phyloP scores from a whole-genome alignment of 2,888 invertebrate genomes.

The Germaria angustata region DNA sequence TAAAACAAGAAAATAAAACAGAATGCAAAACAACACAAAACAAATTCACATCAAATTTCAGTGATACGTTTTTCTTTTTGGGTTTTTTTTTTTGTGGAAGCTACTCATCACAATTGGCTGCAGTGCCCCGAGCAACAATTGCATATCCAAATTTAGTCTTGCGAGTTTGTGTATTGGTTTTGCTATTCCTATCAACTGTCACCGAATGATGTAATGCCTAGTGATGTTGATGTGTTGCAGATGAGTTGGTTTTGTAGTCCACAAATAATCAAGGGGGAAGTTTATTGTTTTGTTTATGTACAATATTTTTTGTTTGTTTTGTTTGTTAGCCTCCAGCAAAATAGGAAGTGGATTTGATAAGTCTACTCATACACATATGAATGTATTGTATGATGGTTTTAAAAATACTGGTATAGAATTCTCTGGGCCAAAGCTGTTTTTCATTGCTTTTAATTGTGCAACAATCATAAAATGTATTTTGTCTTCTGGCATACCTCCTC shows the following conservation, averaged over 20 bases:
- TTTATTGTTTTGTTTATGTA: constrained; percentile 53
- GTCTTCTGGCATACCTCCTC: constrained; percentile 46
- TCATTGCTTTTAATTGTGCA: constrained; percentile 68
- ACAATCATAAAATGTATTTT: constrained; percentile 68
- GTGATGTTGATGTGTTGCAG: constrained; percentile 56
- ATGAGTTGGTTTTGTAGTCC: constrained; percentile 38
- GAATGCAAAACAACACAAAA: constrained; percentile 3
- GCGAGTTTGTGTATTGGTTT: constrained; percentile 13
- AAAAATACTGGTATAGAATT: constrained; percentile 32
- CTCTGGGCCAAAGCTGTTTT: constrained; percentile 48
- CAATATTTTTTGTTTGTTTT: too few species aligned
- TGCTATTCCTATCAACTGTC: constrained; percentile 56
- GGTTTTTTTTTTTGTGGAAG: constrained; percentile 55
- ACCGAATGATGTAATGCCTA: constrained; percentile 64
- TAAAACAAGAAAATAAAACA: not conserved
- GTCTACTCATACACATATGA: constrained; percentile 58
- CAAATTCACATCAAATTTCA: constrained; percentile 15
- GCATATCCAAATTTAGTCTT: constrained; percentile 43
- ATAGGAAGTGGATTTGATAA: constrained; percentile 67
- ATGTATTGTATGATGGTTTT: not conserved
- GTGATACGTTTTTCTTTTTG: constrained; percentile 21
- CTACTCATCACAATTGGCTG: constrained; percentile 71
- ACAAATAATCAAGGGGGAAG: constrained; percentile 57
- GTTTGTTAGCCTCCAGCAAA: constrained; percentile 55
- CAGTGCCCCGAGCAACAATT: constrained; percentile 69